These are phyloP conservation scores for Ageneiosus marmoratus DNA, from an alignment of 2,113 vertebrate genomes.

Conservation along the genomic window DNA sequence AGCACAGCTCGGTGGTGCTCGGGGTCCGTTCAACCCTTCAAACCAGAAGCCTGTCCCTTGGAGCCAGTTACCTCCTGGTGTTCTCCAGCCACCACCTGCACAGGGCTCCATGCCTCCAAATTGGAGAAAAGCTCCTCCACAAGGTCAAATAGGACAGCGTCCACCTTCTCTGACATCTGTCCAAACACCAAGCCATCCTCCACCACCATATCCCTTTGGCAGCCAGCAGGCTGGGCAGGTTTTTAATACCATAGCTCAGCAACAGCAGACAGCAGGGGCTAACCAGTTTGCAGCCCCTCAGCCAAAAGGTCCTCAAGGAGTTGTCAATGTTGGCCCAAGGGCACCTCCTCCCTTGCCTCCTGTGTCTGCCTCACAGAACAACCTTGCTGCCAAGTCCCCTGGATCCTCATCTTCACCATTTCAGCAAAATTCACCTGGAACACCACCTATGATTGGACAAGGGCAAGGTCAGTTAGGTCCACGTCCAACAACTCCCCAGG, in stretches of 20 bases:
- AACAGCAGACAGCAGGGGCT: slow-evolving; percentile 86
- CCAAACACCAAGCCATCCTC: slow-evolving; percentile 94
- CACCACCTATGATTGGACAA: slow-evolving; percentile 93
- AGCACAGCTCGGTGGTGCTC: slow-evolving; percentile 74
- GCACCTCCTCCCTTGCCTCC: slow-evolving; percentile 83
- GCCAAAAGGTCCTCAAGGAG: slow-evolving; percentile 88
- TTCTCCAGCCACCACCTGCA: slow-evolving; percentile 83
- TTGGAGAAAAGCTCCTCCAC: slow-evolving; percentile 91
- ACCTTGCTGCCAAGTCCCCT: slow-evolving; percentile 93
- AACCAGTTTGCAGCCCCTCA: slow-evolving; percentile 92
- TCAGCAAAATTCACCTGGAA: slow-evolving; percentile 95
- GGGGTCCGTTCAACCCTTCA: slow-evolving; percentile 86
- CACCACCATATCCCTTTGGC: slow-evolving; percentile 96
- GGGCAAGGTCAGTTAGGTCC: slow-evolving; percentile 84
- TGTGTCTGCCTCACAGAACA: slow-evolving; percentile 83
- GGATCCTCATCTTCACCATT: slow-evolving; percentile 98
- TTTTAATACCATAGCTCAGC: slow-evolving; percentile 70
- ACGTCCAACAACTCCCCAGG: slow-evolving; percentile 88
- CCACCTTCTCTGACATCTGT: slow-evolving; percentile 89
- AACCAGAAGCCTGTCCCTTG: slow-evolving; percentile 90
- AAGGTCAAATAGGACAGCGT: slow-evolving; percentile 82
- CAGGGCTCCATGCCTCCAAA: slow-evolving; percentile 80
- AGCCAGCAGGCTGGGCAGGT: slow-evolving; percentile 94
- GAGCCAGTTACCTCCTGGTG: slow-evolving; percentile 91
- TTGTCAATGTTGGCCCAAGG: slow-evolving; percentile 76